Conservation (phyloP, 2,888 invertebrate species). For the Diachrysia chrysitis region DNA sequence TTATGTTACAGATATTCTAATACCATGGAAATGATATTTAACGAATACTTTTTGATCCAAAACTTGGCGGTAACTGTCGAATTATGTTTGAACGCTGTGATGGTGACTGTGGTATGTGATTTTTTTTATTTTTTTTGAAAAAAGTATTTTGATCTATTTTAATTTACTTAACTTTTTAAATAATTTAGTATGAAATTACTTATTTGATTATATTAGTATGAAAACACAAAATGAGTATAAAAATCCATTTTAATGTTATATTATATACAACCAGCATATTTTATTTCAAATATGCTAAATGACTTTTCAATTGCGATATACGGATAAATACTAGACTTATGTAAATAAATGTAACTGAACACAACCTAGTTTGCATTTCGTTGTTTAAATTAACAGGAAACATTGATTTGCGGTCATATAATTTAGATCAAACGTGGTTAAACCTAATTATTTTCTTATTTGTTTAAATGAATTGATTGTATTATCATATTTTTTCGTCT, state of each 20-base stretch:
- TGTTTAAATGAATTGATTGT: too few relatives aligned
- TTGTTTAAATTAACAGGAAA: not conserved
- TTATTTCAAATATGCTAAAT: not conserved
- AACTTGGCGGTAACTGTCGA: conserved; percentile 79
- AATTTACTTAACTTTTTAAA: too few relatives aligned
- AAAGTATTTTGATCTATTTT: too few relatives aligned
- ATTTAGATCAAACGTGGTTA: not conserved
- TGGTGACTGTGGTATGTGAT: conserved; percentile 74
- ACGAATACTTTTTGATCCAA: conserved; percentile 80
- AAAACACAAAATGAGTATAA: too few relatives aligned
- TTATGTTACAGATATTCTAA: conserved; percentile 71
- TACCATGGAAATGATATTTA: conserved; percentile 70
- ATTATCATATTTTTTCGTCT: too few relatives aligned
- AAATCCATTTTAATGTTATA: too few relatives aligned
- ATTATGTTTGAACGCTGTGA: conserved; percentile 79
- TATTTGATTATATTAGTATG: too few relatives aligned
- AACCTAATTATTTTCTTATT: not conserved
- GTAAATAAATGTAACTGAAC: not conserved
- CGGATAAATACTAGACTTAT: not conserved
- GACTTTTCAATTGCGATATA: not conserved
- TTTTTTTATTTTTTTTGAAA: not conserved
- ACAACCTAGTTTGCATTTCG: not conserved
- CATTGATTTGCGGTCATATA: not conserved
- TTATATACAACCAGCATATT: too few relatives aligned
- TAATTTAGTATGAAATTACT: too few relatives aligned